Base-by-base conservation (phyloP, 2,888 invertebrate genomes). In the Phlogophora meticulosa region DNA sequence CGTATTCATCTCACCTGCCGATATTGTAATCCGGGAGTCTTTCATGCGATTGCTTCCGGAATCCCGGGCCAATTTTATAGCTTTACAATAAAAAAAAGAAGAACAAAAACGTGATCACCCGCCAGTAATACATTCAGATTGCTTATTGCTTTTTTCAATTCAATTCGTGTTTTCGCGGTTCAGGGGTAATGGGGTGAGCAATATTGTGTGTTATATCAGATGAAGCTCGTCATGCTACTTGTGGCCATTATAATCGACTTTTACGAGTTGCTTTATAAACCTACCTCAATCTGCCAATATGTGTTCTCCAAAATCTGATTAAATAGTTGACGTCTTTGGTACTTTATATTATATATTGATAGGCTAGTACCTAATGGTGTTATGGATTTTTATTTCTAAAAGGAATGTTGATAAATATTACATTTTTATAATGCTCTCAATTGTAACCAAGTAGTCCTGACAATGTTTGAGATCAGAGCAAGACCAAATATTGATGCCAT, bases 1-100 rank as follows among this genome's bases (percentile, higher is more conserved):
- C 82, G 78, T 83, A 86, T 88, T 87, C 87, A 84, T 87, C 85
- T 86, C 86, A 86, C 85, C 88, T 88, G 80, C 81, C 81, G 84
- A 87, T 87, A 88, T 88, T 86, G 85, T 86, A 84, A 85, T 84
- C 80, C 71, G 63, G 58, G 62, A 65, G 63, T 76, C 72, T 81
- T 84, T 81, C 72, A 78, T 74, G 67, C 76, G 74, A 80, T 83
- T 81, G 80, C 79, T 80, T 82, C 72, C 71, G 72, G 73, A 80
- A 75, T 78, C 74, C 67, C 58, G 69, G 56, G 63, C 63, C 72
- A 73, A 78, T 73, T 80, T 71, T 73, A 71, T 76, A 46, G 68
- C 57, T 67, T 71, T 57, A 63, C 48, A 70, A 72, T 77, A 75
- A 66, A 76, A 78, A n/a, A 82, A 68, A 65, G 48, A 55, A 61